phyloP scores from a whole-genome alignment of 92 coral and sea anemone species.

The Isaurus tuberculatus region DNA sequence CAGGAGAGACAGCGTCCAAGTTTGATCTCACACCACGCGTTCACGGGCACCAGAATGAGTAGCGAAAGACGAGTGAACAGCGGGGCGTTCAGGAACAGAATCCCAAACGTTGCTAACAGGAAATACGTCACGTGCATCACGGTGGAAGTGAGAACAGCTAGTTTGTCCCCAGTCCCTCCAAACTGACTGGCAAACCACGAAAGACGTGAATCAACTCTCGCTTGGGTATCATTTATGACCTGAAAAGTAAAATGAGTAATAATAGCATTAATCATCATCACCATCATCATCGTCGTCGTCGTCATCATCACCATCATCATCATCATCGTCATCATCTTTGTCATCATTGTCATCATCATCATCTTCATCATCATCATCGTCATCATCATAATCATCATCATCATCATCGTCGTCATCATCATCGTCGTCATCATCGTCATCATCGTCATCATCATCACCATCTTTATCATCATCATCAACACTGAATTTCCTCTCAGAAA shows the following conservation, averaged over 20 bases:
- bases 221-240: conserved; percentile 87
- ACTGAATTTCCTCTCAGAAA: too few species aligned
- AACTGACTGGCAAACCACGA: conserved; percentile 88
- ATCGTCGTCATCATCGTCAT: too few species aligned
- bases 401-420: too few species aligned
- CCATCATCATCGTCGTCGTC: too few species aligned
- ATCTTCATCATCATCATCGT: too few species aligned
- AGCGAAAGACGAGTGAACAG: conserved; percentile 84
- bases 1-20: conserved; percentile 76
- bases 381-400: too few species aligned
- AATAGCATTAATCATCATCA: too few species aligned
- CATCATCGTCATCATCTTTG: too few species aligned
- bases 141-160: conserved; percentile 74
- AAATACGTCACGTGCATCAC: conserved; percentile 83
- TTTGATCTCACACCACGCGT: conserved; percentile 90
- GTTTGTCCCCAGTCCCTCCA: conserved; percentile 96
- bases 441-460: too few species aligned
- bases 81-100: conserved; percentile 94
- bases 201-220: conserved; percentile 77
- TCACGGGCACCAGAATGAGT: conserved; percentile 81
- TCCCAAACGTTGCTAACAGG: conserved; percentile 81
- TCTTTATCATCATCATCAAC: too few species aligned
- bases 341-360: too few species aligned
- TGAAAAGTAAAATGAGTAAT: conserved; percentile 17
- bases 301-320: too few species aligned